Evolutionary conservation across 1,140 invertebrate genomes (phyloP).

Genomic region (Tribolium madens): DNA sequence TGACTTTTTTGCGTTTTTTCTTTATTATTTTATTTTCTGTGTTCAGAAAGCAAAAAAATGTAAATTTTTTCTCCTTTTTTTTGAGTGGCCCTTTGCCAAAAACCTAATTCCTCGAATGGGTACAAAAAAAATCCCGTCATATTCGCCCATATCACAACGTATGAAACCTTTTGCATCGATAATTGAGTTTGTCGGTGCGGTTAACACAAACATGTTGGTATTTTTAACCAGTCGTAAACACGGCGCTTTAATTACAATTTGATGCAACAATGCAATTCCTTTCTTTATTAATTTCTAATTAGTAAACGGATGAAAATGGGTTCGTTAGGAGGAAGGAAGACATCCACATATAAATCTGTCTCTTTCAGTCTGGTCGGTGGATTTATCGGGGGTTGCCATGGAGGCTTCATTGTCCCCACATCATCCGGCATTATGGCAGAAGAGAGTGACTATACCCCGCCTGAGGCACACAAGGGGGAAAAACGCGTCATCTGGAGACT

Average conservation of each 20-base stretch:
- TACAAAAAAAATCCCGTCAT: too few species aligned
- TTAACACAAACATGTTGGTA: not conserved
- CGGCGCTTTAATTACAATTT: not conserved
- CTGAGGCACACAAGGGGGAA: conserved; percentile 10
- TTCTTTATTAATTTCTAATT: not conserved
- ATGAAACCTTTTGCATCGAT: not conserved
- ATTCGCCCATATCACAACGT: not conserved
- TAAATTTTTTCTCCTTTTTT: too few species aligned
- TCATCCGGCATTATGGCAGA: conserved; percentile 51
- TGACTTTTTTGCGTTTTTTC: too few species aligned
- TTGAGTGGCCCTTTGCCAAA: too few species aligned
- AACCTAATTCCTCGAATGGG: too few species aligned
- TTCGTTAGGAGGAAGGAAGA: not conserved
- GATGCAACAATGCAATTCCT: not conserved
- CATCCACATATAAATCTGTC: conserved; percentile 31
- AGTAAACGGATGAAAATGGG: not conserved
- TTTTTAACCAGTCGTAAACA: not conserved
- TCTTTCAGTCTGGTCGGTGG: conserved; percentile 39
- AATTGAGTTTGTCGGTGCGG: conserved; percentile 21
- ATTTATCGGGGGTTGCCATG: conserved; percentile 52
- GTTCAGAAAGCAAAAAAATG: too few species aligned
- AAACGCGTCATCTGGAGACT: conserved; percentile 1
- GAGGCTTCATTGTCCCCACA: conserved; percentile 48
- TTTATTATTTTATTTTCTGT: too few species aligned
- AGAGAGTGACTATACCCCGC: conserved; percentile 45